A percentile compares a stretch with the other conserved stretches of the same genome.
Evolutionary conservation across 2,888 invertebrate genomes (phyloP).

Genomic region (Acrocera orbiculus): DNA sequence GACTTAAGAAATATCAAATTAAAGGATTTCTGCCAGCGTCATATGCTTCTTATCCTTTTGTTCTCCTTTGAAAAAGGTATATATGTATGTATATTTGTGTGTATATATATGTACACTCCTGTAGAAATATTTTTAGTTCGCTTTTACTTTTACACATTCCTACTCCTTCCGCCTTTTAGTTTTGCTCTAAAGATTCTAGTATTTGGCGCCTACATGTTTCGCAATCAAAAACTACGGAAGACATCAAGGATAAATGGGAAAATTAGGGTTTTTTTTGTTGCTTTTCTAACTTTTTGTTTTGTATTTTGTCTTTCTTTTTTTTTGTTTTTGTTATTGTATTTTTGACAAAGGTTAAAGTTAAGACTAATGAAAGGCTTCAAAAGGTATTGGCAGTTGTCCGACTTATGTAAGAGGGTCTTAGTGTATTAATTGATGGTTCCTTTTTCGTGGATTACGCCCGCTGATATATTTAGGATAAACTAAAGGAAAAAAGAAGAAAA

Average conservation of each 20-base stretch:
- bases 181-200: conserved; percentile 8
- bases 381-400: too few species aligned
- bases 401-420: too few species aligned
- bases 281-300: too few species aligned
- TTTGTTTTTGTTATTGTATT: too few species aligned
- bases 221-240: conserved; percentile 13
- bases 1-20: conserved; percentile 14
- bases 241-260: conserved; percentile 2
- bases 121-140: conserved; percentile 6
- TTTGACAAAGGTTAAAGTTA: conserved; percentile 9
- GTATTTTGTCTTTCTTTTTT: too few species aligned
- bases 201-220: conserved; percentile 15
- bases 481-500: too few species aligned
- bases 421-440: too few species aligned
- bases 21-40: conserved; percentile 15
- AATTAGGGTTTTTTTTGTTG: too few species aligned
- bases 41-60: conserved; percentile 12
- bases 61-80: conserved; percentile 6
- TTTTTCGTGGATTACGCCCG: too few species aligned
- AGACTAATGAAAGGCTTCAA: conserved; percentile 11
- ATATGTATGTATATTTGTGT: conserved; percentile 5
- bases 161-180: not conserved
- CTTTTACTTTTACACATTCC: conserved; percentile 1
- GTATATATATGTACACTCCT: conserved; percentile 7
- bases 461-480: too few species aligned